Percentiles rank a stretch among this genome's conserved stretches.
Evolutionary conservation across 2,888 invertebrate species (phyloP).

Genomic region (Branchipolynoe longqiensis): DNA sequence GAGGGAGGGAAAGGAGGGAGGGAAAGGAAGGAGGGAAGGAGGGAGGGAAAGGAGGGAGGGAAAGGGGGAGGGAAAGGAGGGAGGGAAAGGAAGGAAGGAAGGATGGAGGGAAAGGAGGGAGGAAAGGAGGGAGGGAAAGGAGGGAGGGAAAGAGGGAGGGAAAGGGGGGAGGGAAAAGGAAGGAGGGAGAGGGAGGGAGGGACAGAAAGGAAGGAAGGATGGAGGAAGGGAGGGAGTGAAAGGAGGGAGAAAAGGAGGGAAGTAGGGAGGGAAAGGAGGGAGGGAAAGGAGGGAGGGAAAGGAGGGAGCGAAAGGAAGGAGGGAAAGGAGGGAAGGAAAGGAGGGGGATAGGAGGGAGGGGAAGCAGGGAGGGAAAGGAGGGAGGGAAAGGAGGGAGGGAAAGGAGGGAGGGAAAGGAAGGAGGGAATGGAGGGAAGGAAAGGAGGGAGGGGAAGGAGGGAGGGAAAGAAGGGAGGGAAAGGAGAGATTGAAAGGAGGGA

Average conservation of each 20-base stretch:
- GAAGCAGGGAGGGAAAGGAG: not conserved
- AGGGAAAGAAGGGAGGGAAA: not conserved
- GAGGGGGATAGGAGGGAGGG: not conserved
- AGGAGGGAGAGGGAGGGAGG: not conserved
- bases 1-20: not conserved
- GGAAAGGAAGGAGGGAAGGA: not conserved
- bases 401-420: not conserved
- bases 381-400: not conserved
- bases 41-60: not conserved
- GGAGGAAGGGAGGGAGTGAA: not conserved
- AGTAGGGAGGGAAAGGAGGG: too few species aligned
- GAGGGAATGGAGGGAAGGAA: not conserved
- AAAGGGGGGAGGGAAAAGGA: not conserved
- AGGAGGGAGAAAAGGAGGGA: too few species aligned
- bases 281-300: too few species aligned
- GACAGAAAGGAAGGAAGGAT: not conserved
- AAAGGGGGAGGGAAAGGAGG: not conserved
- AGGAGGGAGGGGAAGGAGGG: not conserved
- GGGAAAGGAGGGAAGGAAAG: not conserved
- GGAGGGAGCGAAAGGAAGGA: not conserved
- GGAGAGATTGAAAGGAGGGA: not conserved
- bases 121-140: not conserved
- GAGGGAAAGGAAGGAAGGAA: not conserved
- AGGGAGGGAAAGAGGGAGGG: not conserved
- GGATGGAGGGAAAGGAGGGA: not conserved